Base-by-base conservation (phyloP, 2,113 vertebrate species). In the Meleagris gallopavo region DNA sequence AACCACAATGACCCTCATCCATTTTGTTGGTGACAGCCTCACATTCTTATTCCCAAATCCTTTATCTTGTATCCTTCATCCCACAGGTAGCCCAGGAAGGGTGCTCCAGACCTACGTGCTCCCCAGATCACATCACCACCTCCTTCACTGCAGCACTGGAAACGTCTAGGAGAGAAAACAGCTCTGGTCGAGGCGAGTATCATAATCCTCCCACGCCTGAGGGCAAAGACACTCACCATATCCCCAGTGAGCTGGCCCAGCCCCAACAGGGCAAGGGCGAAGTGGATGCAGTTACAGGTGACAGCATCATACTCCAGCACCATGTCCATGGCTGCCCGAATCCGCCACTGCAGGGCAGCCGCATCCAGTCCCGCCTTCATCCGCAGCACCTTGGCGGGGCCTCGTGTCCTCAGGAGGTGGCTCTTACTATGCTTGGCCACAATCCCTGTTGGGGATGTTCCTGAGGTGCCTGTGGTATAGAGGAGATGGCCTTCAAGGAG, bases 261-360 rank as follows among this genome's bases (percentile, higher is more conserved):
- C 8, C 92, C 96, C 72, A 96, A 69, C 30, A 96, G 86, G 34
- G 58, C 54, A 1, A 96, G 96, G 38, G 95, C 93, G 0, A 96
- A 96, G 83, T 96, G 96, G 55, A 96, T 5, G 11, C 96, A 94
- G 93, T 94, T 96, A 92, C 75, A 96, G 60, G 90, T 67, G 90
- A 94, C 0, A 2, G 38, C 10, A 0, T 96, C 0, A 0, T 96
- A 96, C 30, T 96, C 85, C 79, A 90, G 8, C 0, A 1, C 67
- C 79, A 88, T 90, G 4, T 94, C 90, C 96, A 95, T 96, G 90
- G 96, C 95, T 0, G 0, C 83, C 10, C 11, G 92, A 29, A 93
- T 7, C 5, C 83, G 88, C 6, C 0, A 40, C 83, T 15, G 88
- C 83, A 96, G 83, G 5, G 45, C 7, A 0, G 78, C 75, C 2